Base-by-base conservation (phyloP, 2,888 invertebrate species). In the Escarpia spicata region DNA sequence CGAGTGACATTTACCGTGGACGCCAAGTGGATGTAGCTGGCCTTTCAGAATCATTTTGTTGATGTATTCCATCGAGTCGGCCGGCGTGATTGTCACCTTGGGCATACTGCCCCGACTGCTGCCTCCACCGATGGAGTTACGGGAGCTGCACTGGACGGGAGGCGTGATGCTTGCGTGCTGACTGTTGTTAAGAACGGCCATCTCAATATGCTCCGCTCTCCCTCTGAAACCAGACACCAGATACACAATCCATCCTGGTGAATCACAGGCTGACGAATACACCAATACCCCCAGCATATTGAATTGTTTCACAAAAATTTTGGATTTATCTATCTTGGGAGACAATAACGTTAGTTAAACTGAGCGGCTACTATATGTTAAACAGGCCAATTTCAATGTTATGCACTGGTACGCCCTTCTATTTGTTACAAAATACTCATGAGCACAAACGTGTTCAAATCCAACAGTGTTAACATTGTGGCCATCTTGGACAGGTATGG, bases 171-270 rank as follows among this genome's bases (percentile, higher is more conserved):
- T 96, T 92, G 92, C 52, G 94, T 94, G 92, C 94, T 94, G 93
- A 37, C 93, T 93, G 90, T 93, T 92, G 92, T 92, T 92, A 93
- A 98, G 96, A 94, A 98, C 98, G 96, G 98, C 98, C 97, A 98
- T 97, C 97, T 98, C 98, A 96, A 98, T 98, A 91, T 98, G 98
- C 96, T 98, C 98, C 15, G 93, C 31, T n/a, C 93, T 93, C 92
- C 94, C 94, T 44, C 94, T 94, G 92, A 31, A 92, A 93, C 37
- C 44, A 58, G 37, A 91, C 6, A 58, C 12, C 43, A 37, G 26
- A 44, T 31, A 26, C 60, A n/a, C 15, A 9, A 52, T 52, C 12
- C 52, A 26, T 75, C 75, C 15, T 26, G 19, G 15, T 19, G 75
- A 19, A 12, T 52, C 52, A 52, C 52, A 52, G 52, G 10, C 52